Base-by-base conservation (phyloP, 2,113 vertebrate species). In the Alligator sinensis region DNA sequence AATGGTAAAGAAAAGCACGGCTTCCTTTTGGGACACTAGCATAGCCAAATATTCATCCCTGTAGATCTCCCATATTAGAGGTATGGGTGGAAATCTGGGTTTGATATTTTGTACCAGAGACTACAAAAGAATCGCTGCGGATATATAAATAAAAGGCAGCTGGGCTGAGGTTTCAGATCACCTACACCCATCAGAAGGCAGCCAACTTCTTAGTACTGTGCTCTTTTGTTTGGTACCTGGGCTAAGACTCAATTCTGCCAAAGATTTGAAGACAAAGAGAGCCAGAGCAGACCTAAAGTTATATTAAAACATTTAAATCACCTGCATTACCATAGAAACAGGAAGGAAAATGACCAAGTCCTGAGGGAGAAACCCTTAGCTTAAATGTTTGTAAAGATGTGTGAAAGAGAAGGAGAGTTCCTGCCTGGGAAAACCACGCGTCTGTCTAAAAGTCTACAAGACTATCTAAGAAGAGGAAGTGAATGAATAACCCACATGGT, bases 141-240 rank as follows among this genome's bases (percentile, higher is more conserved):
- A 87, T 72, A 64, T 79, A 88, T 59, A 96, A 94, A 96, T 93
- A 89, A 88, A 95, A 95, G 79, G 59, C 91, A 94, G 81, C 91
- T 94, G 90, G 64, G 28, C 21, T 91, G 87, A 94, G 81, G 82
- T 96, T 94, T 96, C 85, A 66, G 60, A 76, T 97, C 97, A 95
- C 92, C 94, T 92, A 88, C 47, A 86, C 10, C 80, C 76, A 80
- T 85, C 30, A 86, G 84, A 93, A 85, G 82, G 62, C 77, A 88
- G 47, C 63, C 77, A 91, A 79, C 70, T 28, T 62, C 47, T 0
- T 1, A 96, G 80, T 38, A 47, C 77, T 0, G 0, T 80, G 63
- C 63, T 92, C 62, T 68, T 38, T 84, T 75, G 13, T 88, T 92
- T 87, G 90, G 82, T 93, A 95, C 79, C 89, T 89, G 82, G 66